Evolutionary conservation across 2,888 invertebrate species (phyloP), one percentile per base, ranked within the genome.

Genomic region (Andrena flavipes): DNA sequence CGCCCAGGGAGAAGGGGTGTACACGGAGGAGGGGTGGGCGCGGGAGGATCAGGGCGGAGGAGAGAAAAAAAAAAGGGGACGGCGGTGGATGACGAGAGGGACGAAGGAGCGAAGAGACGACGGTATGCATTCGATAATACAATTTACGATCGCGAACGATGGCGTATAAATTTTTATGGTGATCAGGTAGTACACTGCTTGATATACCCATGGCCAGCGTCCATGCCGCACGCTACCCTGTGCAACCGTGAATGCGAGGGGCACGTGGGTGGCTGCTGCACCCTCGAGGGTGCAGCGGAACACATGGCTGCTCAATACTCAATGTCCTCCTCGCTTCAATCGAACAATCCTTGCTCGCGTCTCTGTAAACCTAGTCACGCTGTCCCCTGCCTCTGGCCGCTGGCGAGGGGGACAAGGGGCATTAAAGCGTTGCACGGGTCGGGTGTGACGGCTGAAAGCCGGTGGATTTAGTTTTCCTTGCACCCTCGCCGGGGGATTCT

Each of bases 121-220:
- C 83, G 87, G 88, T 85, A 89, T 89, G 89, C 88, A 90, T 87
- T 89, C 88, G 93, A 91, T 93, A 93, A 93, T 93, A 92, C 90
- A 92, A 93, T 93, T 93, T 92, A 93, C 91, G 90, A 86, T 87
- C 86, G 90, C 89, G 91, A 90, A 91, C 90, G 92, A 91, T 88
- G 88, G 89, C 89, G 90, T 91, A 92, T 92, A 91, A 90, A 93
- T 93, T 93, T 93, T 93, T 93, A 93, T 93, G 93, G 92, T 93
- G 92, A 93, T 93, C 92, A 93, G 92, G 91, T 91, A 90, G 89
- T 89, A 87, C 90, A 90, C 87, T 87, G 84, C 88, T 90, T 90
- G 90, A 91, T 92, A 90, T 89, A 90, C 85, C 84, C 82, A 64
- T 86, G 77, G 67, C 74, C 81, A 62, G 68, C 80, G 82, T 85